A percentile compares a stretch with the other conserved stretches of the same genome.
Conservation (phyloP, 92 coral and sea anemone genomes). For the Porites cylindrica region DNA sequence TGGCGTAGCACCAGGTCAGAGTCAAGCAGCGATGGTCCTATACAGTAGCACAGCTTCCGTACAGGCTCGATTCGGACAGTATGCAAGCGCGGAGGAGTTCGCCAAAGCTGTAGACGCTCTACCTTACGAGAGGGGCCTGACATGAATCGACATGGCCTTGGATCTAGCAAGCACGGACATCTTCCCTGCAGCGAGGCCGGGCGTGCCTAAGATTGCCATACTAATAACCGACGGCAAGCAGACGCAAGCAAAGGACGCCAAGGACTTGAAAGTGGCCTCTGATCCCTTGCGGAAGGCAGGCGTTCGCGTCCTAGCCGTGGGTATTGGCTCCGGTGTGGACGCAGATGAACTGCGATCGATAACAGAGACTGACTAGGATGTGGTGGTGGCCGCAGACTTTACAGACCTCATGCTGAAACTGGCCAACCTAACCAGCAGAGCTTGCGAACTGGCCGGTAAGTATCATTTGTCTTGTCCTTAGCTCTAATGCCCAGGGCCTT, state of each 20-base stretch:
- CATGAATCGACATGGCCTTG: neutral
- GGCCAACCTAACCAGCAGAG: conserved; percentile 2
- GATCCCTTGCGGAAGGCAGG: neutral
- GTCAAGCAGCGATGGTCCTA: conserved; percentile 5
- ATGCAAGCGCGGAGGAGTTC: neutral
- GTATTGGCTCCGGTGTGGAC: conserved; percentile 49
- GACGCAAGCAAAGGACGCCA: neutral
- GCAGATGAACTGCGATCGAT: conserved; percentile 33
- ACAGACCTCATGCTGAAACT: neutral
- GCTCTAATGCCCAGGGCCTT: no score
- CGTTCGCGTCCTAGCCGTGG: conserved; percentile 28
- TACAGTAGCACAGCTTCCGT: conserved; percentile 3
- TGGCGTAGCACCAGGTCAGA: neutral
- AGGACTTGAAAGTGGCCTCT: neutral
- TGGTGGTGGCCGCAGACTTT: neutral
- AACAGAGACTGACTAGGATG: conserved; percentile 17
- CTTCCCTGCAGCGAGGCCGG: neutral
- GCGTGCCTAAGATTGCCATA: conserved; percentile 6
- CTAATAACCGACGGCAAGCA: neutral
- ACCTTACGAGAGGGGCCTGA: neutral
- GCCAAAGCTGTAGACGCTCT: neutral
- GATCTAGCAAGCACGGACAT: neutral
- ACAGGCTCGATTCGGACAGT: conserved; percentile 1
- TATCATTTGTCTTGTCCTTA: neutral
- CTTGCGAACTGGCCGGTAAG: conserved; percentile 9